Conservation (phyloP, 2,797 vertebrate genomes). For the Tachyglossus aculeatus region DNA sequence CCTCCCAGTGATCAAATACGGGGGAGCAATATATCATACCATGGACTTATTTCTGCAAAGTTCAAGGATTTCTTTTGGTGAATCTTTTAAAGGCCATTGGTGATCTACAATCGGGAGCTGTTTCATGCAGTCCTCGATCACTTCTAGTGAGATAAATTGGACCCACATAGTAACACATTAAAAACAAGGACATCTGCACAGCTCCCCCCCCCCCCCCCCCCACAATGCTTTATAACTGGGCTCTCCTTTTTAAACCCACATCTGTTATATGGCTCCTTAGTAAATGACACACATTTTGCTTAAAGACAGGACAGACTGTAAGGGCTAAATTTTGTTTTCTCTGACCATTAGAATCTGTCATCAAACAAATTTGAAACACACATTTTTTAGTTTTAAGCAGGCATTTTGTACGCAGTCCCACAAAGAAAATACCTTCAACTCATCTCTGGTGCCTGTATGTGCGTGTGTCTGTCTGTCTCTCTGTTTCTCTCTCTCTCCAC, state of each 20-base stretch:
- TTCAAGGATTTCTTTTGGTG: slow-evolving; percentile 13
- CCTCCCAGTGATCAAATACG: slow-evolving; percentile 10
- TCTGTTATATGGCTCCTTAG: slow-evolving; percentile 61
- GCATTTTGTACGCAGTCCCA: slow-evolving; percentile 8
- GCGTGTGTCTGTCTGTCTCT: no score
- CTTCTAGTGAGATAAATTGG: slow-evolving; percentile 53
- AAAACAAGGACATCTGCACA: slow-evolving; percentile 57
- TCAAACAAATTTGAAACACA: slow-evolving; percentile 32
- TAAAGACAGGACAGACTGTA: slow-evolving; percentile 59
- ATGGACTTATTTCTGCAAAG: not conserved
- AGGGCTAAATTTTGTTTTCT: slow-evolving; percentile 55
- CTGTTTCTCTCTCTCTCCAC: slow-evolving; percentile 25
- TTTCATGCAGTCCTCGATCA: slow-evolving; percentile 48
- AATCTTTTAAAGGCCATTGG: slow-evolving; percentile 9
- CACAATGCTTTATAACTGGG: slow-evolving; percentile 52
- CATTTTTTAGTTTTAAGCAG: slow-evolving; percentile 38
- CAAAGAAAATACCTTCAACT: not conserved
- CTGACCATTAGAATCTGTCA: slow-evolving; percentile 39
- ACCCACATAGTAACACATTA: slow-evolving; percentile 43
- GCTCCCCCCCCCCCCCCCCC: slow-evolving; percentile 35
- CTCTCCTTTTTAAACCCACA: slow-evolving; percentile 57
- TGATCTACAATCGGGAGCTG: slow-evolving; percentile 39
- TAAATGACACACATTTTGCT: slow-evolving; percentile 59
- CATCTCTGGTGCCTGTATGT: slow-evolving; percentile 5
- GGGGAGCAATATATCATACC: not conserved